Evolutionary conservation across 2,113 vertebrate genomes (phyloP).

Genomic region (Laticauda laticaudata): DNA sequence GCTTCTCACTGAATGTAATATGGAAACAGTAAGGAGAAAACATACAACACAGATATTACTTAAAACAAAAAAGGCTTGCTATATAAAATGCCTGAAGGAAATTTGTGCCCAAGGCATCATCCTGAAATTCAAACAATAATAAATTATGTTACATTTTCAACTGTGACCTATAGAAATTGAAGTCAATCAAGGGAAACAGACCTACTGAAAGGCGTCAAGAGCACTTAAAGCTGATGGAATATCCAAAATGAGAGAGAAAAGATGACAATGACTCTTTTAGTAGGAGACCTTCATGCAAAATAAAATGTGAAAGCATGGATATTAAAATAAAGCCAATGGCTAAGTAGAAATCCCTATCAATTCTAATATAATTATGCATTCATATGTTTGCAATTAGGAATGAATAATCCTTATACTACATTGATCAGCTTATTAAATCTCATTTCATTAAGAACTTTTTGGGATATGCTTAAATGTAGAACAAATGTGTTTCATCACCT

Average conservation of each 20-base stretch:
- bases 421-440: not conserved
- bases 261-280: not conserved
- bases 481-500: not conserved
- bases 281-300: not conserved
- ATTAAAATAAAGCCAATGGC: rapidly evolving
- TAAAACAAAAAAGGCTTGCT: not conserved
- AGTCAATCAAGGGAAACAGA: not conserved
- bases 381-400: not conserved
- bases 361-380: not conserved
- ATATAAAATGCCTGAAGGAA: not conserved
- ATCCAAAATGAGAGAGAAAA: not conserved
- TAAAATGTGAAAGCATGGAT: not conserved
- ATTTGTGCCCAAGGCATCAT: not conserved
- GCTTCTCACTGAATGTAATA: not conserved
- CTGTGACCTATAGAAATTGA: not conserved
- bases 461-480: not conserved
- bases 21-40: not conserved
- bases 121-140: not conserved
- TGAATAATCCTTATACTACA: not conserved
- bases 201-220: not conserved
- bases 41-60: not conserved
- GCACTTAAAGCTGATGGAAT: not conserved
- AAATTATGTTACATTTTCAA: slow-evolving; percentile 18
- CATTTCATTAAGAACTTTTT: not conserved
- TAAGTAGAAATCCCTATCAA: not conserved